These are phyloP conservation scores for Antheraea yamamai DNA, from an alignment of 2,888 invertebrate genomes.

Conservation along the genomic window DNA sequence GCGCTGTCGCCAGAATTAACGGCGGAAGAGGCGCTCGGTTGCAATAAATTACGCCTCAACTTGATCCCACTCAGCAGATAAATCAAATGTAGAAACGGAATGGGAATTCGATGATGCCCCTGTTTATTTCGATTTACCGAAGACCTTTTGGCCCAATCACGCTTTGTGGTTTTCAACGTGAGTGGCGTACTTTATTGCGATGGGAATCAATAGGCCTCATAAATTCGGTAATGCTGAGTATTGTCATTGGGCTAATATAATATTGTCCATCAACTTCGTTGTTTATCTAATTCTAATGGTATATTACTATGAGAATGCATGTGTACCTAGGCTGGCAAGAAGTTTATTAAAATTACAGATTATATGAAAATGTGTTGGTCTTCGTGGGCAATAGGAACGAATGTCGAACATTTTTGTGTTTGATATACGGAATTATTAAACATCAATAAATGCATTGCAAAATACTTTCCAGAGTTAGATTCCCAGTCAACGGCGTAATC, in stretches of 20 bases:
- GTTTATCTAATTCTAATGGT: slow-evolving; percentile 1
- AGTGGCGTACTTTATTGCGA: slow-evolving; percentile 44
- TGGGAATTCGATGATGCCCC: slow-evolving; percentile 66
- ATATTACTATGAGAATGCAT: background rate
- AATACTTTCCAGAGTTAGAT: background rate
- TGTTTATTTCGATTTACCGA: slow-evolving; percentile 53
- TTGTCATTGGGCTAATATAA: slow-evolving; percentile 17
- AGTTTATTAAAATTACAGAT: background rate
- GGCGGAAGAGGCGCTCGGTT: slow-evolving; percentile 50
- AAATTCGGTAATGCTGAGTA: slow-evolving; percentile 17
- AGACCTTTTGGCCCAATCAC: slow-evolving; percentile 46
- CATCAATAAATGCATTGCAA: background rate
- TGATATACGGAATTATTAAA: background rate
- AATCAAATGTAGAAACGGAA: slow-evolving; percentile 71
- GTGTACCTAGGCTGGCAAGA: background rate
- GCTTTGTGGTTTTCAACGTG: slow-evolving; percentile 50
- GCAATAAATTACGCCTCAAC: slow-evolving; percentile 69
- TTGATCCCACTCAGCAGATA: slow-evolving; percentile 70
- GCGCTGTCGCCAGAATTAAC: slow-evolving; percentile 61
- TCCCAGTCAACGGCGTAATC: background rate
- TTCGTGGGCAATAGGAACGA: background rate
- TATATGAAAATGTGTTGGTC: background rate
- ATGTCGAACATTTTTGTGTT: background rate
- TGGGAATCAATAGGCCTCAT: slow-evolving; percentile 23
- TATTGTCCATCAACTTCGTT: background rate